Percentiles rank a stretch among this genome's conserved stretches.
Conservation (phyloP, 2,113 vertebrate genomes). For the Indri indri region DNA sequence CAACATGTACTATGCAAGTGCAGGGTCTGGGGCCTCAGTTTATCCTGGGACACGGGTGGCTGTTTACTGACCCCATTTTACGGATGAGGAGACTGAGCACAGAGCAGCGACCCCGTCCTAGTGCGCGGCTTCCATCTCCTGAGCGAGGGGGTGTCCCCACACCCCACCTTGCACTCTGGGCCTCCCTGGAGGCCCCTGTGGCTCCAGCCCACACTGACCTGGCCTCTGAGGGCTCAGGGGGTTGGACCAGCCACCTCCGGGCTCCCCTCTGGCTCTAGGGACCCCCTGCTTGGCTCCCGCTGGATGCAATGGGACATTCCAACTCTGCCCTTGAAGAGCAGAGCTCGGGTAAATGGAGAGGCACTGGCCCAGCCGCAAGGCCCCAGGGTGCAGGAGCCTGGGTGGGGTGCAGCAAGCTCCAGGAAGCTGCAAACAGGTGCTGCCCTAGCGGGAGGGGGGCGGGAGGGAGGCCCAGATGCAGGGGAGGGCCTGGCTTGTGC, state of each 20-base stretch:
- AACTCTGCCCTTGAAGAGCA: no score
- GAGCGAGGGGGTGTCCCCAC: not conserved
- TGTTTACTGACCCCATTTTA: not conserved
- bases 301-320: not conserved
- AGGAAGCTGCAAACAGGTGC: no score
- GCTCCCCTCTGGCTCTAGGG: no score
- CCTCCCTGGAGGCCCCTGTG: not conserved
- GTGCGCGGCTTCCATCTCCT: no score
- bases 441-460: not conserved
- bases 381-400: not conserved
- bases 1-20: not conserved
- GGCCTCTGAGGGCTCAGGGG: no score
- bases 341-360: not conserved
- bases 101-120: fast-evolving
- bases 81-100: not conserved
- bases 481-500: not conserved
- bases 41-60: not conserved
- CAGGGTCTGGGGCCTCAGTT: not conserved
- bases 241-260: not conserved
- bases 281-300: not conserved
- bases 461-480: not conserved
- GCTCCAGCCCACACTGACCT: not conserved
- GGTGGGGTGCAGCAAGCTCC: no score
- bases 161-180: not conserved
- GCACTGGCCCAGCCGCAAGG: not conserved